phyloP scores from a whole-genome alignment of 1,140 invertebrate species.

The Myzus persicae region DNA sequence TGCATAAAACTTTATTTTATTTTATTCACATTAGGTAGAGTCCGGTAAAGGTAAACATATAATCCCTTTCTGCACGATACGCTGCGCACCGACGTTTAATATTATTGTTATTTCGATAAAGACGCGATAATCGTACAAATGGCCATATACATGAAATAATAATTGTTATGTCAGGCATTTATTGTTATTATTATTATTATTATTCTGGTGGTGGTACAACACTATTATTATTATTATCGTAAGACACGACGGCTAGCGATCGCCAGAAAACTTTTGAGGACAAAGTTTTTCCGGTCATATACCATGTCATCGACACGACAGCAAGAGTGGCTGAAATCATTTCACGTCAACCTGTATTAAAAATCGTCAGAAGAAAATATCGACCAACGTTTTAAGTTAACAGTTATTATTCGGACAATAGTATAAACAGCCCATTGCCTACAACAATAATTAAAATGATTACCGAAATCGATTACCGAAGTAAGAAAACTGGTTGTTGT shows the following conservation, averaged over 20 bases:
- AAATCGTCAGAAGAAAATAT: background rate
- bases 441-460: no score
- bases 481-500: no score
- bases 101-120: background rate
- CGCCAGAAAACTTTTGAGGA: background rate
- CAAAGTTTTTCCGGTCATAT: background rate
- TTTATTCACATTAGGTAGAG: background rate
- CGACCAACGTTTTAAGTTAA: background rate
- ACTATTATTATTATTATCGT: background rate
- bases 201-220: background rate
- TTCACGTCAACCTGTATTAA: background rate
- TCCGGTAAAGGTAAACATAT: background rate
- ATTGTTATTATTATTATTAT: background rate
- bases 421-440: no score
- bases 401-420: no score
- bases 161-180: background rate
- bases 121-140: background rate
- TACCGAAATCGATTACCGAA: no score
- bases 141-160: background rate
- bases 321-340: background rate
- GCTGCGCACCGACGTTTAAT: background rate
- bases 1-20: background rate
- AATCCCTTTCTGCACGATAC: background rate
- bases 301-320: background rate
- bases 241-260: background rate